phyloP scores from a whole-genome alignment of 2,797 vertebrate genomes.

The Phoebastria nigripes region DNA sequence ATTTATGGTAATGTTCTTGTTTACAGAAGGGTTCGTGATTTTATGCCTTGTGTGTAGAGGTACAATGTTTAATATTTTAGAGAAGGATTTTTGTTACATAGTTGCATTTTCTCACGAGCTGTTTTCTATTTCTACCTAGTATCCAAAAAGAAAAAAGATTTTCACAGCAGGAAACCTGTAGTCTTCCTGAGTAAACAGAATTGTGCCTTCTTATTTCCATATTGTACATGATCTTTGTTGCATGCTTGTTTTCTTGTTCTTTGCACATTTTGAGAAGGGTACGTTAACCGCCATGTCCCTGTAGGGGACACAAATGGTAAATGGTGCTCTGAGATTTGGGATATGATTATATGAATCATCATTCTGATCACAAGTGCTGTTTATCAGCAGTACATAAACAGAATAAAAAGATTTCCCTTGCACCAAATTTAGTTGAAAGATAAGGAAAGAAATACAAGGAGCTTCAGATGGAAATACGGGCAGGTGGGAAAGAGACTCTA shows the following conservation, averaged over 20 bases:
- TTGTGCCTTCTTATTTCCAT: not conserved
- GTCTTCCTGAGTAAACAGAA: not conserved
- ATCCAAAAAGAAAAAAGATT: not conserved
- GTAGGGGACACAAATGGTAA: not conserved
- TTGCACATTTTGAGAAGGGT: not conserved
- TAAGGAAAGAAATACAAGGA: not conserved
- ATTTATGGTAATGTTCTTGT: slow-evolving; percentile 10
- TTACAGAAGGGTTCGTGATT: not conserved
- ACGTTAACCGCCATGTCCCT: not conserved
- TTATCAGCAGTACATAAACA: not conserved
- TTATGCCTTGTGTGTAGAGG: not conserved
- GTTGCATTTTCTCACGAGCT: not conserved
- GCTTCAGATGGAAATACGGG: not conserved
- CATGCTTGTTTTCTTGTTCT: not conserved
- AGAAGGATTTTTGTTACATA: not conserved
- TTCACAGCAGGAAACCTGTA: not conserved
- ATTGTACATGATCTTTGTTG: not conserved
- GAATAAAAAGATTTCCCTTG: not conserved
- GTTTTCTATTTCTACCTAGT: not conserved
- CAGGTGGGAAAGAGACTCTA: not conserved
- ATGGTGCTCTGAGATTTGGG: not conserved
- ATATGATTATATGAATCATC: not conserved
- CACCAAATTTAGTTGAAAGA: not conserved
- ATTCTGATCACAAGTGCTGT: not conserved
- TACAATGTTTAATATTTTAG: not conserved